A percentile compares a stretch with the other conserved stretches of the same genome.
Conservation (phyloP, 2,113 vertebrate species). For the Antechinus stuartii region DNA sequence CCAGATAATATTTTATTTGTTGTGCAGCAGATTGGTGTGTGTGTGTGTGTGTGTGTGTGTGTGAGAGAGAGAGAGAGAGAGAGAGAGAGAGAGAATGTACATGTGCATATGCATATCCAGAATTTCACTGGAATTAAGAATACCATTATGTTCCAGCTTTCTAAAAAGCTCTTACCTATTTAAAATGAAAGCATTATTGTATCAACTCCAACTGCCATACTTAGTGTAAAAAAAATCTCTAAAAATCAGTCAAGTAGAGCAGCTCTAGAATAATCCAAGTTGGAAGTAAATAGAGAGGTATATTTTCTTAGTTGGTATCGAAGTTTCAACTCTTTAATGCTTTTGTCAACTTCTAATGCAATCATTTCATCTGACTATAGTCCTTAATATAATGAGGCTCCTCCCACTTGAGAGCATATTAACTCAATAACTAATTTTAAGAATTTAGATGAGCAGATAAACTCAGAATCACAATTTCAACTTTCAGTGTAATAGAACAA, state of each 20-base stretch:
- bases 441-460: slow-evolving; percentile 64
- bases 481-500: slow-evolving; percentile 62
- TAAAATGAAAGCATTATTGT: slow-evolving; percentile 35
- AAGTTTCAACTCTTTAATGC: slow-evolving; percentile 39
- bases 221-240: neutral
- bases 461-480: slow-evolving; percentile 68
- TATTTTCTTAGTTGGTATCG: slow-evolving; percentile 52
- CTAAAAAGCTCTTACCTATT: slow-evolving; percentile 40
- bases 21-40: neutral
- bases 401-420: slow-evolving; percentile 60
- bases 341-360: slow-evolving; percentile 53
- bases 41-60: neutral
- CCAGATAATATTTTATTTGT: slow-evolving; percentile 52
- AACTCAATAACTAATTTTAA: slow-evolving; percentile 53
- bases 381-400: slow-evolving; percentile 61
- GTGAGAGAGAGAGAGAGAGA: too few species aligned
- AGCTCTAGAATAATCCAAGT: slow-evolving; percentile 22
- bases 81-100: too few species aligned
- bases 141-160: slow-evolving; percentile 33
- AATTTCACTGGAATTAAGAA: slow-evolving; percentile 51
- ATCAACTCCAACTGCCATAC: slow-evolving; percentile 56
- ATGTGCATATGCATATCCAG: neutral
- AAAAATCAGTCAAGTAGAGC: neutral
- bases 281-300: slow-evolving; percentile 46
- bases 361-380: slow-evolving; percentile 47